A percentile compares a stretch with the other conserved stretches of the same genome.
Evolutionary conservation across 2,888 invertebrate genomes (phyloP).

Genomic region (Drosophila setosimentum): DNA sequence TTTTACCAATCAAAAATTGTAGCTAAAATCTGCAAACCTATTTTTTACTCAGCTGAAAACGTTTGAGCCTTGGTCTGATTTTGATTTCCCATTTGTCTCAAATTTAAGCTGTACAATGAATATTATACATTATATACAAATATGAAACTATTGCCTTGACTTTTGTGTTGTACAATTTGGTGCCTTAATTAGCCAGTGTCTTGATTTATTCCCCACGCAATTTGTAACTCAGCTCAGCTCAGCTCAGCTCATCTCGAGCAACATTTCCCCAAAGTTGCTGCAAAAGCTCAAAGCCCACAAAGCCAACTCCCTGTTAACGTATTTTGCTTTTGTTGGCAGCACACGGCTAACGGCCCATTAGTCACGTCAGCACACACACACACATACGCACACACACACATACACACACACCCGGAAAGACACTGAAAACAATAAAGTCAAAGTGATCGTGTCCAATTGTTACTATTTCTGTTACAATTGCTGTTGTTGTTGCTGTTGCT

Average conservation of each 20-base stretch:
- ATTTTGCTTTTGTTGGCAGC: constrained; percentile 31
- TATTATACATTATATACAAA: not conserved
- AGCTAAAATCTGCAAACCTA: not conserved
- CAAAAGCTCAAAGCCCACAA: not conserved
- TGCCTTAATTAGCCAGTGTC: constrained; percentile 33
- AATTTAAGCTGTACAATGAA: not conserved
- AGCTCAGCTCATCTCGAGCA: constrained; percentile 32
- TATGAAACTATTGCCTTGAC: not conserved
- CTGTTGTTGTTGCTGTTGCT: constrained; percentile 33
- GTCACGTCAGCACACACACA: constrained; percentile 77
- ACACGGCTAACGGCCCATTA: constrained; percentile 69
- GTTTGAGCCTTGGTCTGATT: not conserved
- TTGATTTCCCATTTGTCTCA: not conserved
- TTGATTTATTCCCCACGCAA: constrained; percentile 48
- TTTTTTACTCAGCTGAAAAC: not conserved
- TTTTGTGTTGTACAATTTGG: constrained; percentile 8
- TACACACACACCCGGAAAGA: constrained; percentile 35
- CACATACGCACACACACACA: constrained; percentile 3
- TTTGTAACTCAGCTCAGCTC: constrained; percentile 40
- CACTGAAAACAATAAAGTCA: constrained; percentile 74
- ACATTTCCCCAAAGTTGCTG: constrained; percentile 36
- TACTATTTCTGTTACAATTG: constrained; percentile 41
- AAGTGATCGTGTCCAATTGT: constrained; percentile 79
- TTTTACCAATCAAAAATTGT: not conserved
- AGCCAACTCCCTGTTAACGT: constrained; percentile 27